Evolutionary conservation across 2,888 invertebrate species (phyloP).

Genomic region (Sinelater perroti): DNA sequence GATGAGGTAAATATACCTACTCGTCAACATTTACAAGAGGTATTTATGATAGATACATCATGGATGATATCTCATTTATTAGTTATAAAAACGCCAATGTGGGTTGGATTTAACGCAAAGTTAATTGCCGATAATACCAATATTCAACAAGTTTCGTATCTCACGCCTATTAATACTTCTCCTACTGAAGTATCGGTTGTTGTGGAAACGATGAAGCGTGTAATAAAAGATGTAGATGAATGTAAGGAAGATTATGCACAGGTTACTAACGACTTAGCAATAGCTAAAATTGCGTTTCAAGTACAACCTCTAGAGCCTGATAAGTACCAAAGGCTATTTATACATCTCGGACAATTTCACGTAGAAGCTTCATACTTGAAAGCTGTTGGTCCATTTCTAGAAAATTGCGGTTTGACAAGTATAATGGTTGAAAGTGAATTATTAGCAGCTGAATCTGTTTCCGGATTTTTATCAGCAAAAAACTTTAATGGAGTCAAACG

Average conservation of each 20-base stretch:
- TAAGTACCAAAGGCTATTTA: conserved; percentile 50
- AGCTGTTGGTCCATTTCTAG: conserved; percentile 46
- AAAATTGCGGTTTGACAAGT: conserved; percentile 40
- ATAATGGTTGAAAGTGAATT: conserved; percentile 44
- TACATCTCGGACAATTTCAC: conserved; percentile 52
- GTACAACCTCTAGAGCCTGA: conserved; percentile 45
- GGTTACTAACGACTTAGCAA: conserved; percentile 52
- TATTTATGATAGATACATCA: too few relatives aligned
- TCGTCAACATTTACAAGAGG: too few relatives aligned
- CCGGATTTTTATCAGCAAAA: too few relatives aligned
- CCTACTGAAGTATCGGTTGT: conserved; percentile 48
- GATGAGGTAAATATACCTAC: too few relatives aligned
- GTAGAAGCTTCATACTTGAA: conserved; percentile 47
- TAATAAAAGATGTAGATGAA: conserved; percentile 44
- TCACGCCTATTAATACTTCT: conserved; percentile 49
- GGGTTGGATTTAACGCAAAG: conserved; percentile 49
- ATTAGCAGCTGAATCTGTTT: conserved; percentile 46
- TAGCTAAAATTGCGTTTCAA: conserved; percentile 45
- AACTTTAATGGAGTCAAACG: too few relatives aligned
- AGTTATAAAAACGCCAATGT: conserved; percentile 52
- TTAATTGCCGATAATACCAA: conserved; percentile 39
- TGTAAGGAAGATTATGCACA: conserved; percentile 39
- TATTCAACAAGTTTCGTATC: conserved; percentile 46
- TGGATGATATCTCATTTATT: too few relatives aligned
- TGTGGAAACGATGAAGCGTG: conserved; percentile 43